These are phyloP conservation scores for Stercorarius parasiticus DNA, from an alignment of 2,113 vertebrate species.

Conservation along the genomic window DNA sequence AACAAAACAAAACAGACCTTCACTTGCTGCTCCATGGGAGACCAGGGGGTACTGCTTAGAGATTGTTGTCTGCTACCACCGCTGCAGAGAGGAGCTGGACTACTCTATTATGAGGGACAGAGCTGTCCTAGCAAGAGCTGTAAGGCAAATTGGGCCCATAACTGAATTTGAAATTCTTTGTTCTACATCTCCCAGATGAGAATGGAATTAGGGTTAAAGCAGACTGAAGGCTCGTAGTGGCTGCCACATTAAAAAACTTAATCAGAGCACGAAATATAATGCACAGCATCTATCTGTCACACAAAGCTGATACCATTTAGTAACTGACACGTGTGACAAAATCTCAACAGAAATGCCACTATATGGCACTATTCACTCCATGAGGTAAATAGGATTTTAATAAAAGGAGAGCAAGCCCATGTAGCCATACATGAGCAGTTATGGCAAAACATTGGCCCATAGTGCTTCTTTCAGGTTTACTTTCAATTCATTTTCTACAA, in stretches of 20 bases:
- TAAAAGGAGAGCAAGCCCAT: background rate
- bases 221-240: background rate
- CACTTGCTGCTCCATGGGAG: rapidly evolving
- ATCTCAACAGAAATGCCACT: background rate
- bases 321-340: background rate
- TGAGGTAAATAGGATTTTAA: background rate
- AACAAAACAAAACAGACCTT: background rate
- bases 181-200: background rate
- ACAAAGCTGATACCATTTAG: background rate
- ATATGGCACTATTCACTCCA: background rate
- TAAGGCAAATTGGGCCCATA: background rate
- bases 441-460: background rate
- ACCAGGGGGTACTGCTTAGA: background rate
- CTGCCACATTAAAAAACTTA: background rate
- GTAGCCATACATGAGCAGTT: background rate
- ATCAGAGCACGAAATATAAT: background rate
- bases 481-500: background rate
- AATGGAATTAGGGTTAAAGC: background rate
- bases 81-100: background rate
- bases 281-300: background rate
- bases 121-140: background rate
- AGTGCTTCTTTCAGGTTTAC: background rate
- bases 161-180: background rate
- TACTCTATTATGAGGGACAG: rapidly evolving
- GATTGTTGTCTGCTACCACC: rapidly evolving